Evolutionary conservation across 1,140 invertebrate genomes (phyloP).

Genomic region (Drosophila yakuba): DNA sequence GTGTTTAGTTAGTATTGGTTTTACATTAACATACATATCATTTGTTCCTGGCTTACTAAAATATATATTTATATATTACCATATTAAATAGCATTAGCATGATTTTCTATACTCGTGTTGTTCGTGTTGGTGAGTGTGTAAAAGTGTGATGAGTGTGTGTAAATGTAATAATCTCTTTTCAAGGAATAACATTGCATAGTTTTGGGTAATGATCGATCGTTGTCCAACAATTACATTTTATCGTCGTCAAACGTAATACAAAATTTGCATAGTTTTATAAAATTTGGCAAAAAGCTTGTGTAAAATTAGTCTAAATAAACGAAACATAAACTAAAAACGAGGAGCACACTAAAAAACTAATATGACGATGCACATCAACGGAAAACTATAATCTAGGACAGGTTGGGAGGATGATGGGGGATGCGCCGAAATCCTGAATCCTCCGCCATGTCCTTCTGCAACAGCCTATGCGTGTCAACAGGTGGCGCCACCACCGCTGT

Average conservation of each 20-base stretch:
- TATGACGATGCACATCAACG: conserved; percentile 44
- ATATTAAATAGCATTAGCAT: conserved; percentile 66
- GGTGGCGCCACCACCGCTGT: conserved; percentile 68
- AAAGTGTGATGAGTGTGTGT: conserved; percentile 37
- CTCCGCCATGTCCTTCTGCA: conserved; percentile 26
- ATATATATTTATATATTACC: conserved; percentile 65
- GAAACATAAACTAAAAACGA: conserved; percentile 53
- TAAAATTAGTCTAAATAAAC: conserved; percentile 79
- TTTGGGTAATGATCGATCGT: conserved; percentile 51
- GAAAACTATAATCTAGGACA: conserved; percentile 37
- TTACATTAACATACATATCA: conserved; percentile 57
- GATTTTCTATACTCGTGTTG: conserved; percentile 58
- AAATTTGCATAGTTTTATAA: conserved; percentile 51
- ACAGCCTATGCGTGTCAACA: conserved; percentile 71
- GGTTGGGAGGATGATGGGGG: conserved; percentile 6
- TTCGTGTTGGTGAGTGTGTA: conserved; percentile 34
- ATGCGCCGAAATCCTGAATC: conserved; percentile 22
- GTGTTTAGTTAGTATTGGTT: conserved; percentile 72
- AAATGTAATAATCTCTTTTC: conserved; percentile 82
- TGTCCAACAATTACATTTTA: conserved; percentile 59
- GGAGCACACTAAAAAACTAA: conserved; percentile 31
- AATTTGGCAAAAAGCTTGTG: conserved; percentile 80
- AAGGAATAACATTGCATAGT: conserved; percentile 83
- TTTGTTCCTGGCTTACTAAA: conserved; percentile 79
- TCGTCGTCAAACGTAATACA: conserved; percentile 73